Evolutionary conservation across 2,888 invertebrate species (phyloP).

Genomic region (Polia nebulosa): DNA sequence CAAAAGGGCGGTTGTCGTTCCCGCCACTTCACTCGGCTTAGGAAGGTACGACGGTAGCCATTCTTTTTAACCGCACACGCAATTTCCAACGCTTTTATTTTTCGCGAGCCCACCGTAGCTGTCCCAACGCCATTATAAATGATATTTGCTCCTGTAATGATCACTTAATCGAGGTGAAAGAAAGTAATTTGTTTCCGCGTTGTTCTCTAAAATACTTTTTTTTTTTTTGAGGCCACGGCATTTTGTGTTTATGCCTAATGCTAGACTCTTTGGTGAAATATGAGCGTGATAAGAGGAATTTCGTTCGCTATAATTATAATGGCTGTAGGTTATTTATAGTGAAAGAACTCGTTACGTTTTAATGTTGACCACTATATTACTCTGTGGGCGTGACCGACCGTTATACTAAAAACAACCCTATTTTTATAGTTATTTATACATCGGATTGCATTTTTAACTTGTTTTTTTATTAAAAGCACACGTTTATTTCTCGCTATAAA

Average conservation of each 20-base stretch:
- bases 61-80: conserved; percentile 81
- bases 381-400: conserved; percentile 78
- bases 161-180: conserved; percentile 86
- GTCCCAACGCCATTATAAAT: conserved; percentile 77
- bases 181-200: conserved; percentile 78
- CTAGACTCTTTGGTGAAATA: conserved; percentile 85
- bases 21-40: conserved; percentile 73
- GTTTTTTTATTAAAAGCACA: conserved; percentile 60
- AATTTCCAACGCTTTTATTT: conserved; percentile 84
- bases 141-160: conserved; percentile 84
- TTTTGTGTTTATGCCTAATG: conserved; percentile 82
- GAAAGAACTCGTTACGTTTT: conserved; percentile 85
- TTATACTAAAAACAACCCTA: conserved; percentile 77
- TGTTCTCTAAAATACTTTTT: conserved; percentile 69
- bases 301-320: conserved; percentile 88
- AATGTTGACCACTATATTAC: conserved; percentile 89
- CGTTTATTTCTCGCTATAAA: conserved; percentile 61
- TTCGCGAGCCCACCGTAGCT: conserved; percentile 71
- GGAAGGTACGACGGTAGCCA: conserved; percentile 38
- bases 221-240: conserved; percentile 71
- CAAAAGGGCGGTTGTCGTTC: conserved; percentile 76
- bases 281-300: conserved; percentile 88
- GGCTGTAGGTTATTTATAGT: conserved; percentile 85
- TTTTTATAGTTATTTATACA: conserved; percentile 76
- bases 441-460: conserved; percentile 69